These are phyloP conservation scores for Rhagophthalmus giganteus DNA, from an alignment of 2,888 invertebrate species.

Conservation along the genomic window DNA sequence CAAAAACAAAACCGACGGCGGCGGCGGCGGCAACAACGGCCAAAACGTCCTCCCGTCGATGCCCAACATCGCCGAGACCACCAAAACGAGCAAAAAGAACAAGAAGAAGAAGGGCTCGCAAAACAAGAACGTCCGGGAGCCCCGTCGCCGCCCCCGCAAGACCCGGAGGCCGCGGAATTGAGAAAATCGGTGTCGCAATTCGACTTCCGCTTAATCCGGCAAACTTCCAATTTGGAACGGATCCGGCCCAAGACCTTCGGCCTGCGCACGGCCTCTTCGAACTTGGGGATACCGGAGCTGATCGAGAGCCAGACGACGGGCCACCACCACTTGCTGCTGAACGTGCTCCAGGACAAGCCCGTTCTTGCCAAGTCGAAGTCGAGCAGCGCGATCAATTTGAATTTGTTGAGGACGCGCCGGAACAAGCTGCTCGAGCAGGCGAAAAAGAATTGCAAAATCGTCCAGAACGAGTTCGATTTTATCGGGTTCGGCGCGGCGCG, in stretches of 20 bases:
- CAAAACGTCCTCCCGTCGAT: slow-evolving; percentile 37
- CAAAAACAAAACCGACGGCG: slow-evolving; percentile 45
- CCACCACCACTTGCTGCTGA: too few species aligned
- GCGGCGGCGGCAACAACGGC: slow-evolving; percentile 8
- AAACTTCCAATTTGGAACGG: slow-evolving; percentile 54
- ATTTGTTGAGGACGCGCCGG: slow-evolving; percentile 48
- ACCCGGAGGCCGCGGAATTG: slow-evolving; percentile 23
- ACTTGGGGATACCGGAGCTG: slow-evolving; percentile 39
- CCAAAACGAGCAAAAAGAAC: slow-evolving; percentile 37
- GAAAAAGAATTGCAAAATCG: slow-evolving; percentile 47
- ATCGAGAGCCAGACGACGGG: slow-evolving; percentile 23
- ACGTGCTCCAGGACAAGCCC: slow-evolving; percentile 40
- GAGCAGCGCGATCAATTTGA: slow-evolving; percentile 55
- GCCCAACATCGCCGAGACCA: slow-evolving; percentile 44
- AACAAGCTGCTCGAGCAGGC: slow-evolving; percentile 49
- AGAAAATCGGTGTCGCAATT: slow-evolving; percentile 42
- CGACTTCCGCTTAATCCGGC: slow-evolving; percentile 50
- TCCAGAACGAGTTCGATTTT: slow-evolving; percentile 53
- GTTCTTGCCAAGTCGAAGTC: slow-evolving; percentile 54
- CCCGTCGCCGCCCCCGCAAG: too few species aligned
- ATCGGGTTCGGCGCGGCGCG: slow-evolving; percentile 48
- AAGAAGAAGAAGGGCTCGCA: slow-evolving; percentile 40
- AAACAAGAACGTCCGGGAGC: slow-evolving; percentile 34
- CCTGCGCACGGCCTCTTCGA: slow-evolving; percentile 38
- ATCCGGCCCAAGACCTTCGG: slow-evolving; percentile 46